Evolutionary conservation across 2,888 invertebrate genomes (phyloP).

Genomic region (Drosophila stalkeri): DNA sequence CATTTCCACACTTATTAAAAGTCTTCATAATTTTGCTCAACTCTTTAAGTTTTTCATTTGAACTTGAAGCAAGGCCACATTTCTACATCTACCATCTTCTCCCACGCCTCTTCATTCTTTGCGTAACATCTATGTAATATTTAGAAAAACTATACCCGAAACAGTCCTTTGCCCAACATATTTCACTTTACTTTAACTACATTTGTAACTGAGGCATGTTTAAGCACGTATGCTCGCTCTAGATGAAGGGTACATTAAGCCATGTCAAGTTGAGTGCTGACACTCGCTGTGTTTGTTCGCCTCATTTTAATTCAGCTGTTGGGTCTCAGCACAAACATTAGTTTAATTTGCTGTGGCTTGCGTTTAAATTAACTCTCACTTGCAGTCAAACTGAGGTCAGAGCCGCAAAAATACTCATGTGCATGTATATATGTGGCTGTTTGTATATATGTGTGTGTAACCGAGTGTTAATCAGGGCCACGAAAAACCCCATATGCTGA

Average conservation of each 20-base stretch:
- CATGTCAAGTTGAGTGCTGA: conserved; percentile 23
- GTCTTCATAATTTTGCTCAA: neutral
- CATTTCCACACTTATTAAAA: neutral
- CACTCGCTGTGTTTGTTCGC: conserved; percentile 19
- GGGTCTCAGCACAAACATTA: conserved; percentile 59
- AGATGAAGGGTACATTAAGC: conserved; percentile 8
- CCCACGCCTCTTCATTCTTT: no score
- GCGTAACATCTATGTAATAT: neutral
- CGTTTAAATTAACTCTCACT: conserved; percentile 60
- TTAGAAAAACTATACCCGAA: neutral
- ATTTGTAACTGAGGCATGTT: neutral
- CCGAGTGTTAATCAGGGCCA: conserved; percentile 56
- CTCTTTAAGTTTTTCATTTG: neutral
- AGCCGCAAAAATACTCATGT: neutral
- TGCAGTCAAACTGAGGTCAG: conserved; percentile 38
- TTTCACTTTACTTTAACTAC: neutral
- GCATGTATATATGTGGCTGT: no score
- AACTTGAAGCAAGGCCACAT: neutral
- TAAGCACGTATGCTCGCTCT: neutral
- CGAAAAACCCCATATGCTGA: neutral
- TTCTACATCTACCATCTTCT: neutral
- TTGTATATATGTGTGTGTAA: neutral
- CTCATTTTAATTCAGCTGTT: conserved; percentile 51
- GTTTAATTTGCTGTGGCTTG: conserved; percentile 75
- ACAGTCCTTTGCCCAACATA: neutral